Conservation (phyloP, 1,140 invertebrate genomes). For the Pomacea maculata region DNA sequence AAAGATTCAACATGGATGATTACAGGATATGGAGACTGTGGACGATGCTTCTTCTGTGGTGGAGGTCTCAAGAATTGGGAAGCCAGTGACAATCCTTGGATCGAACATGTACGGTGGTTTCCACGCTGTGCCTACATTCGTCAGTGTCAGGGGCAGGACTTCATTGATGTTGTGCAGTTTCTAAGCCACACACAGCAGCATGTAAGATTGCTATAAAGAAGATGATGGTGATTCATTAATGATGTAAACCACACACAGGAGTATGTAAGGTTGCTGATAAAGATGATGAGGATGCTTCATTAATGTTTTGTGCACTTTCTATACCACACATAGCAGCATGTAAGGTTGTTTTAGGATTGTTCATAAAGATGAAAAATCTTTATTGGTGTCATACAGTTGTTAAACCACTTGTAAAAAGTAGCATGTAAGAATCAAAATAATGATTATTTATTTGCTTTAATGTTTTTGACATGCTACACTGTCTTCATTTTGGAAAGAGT, state of each 20-base stretch:
- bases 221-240: not conserved
- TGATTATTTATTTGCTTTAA: too few species aligned
- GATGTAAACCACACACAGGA: not conserved
- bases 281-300: not conserved
- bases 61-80: constrained; percentile 79
- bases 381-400: too few species aligned
- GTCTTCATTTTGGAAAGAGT: too few species aligned
- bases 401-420: not conserved
- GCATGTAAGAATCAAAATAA: not conserved
- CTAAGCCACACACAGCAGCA: constrained; percentile 8
- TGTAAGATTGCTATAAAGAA: constrained; percentile 2
- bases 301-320: constrained; percentile 5
- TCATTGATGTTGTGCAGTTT: constrained; percentile 68
- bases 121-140: constrained; percentile 79
- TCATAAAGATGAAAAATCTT: not conserved
- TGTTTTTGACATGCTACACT: too few species aligned
- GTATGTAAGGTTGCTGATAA: constrained; percentile 2
- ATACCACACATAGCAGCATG: not conserved
- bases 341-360: not conserved
- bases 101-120: constrained; percentile 72
- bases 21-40: constrained; percentile 75
- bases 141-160: constrained; percentile 79
- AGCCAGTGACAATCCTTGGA: constrained; percentile 76
- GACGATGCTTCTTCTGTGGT: constrained; percentile 84
- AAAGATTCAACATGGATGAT: not conserved